Evolutionary conservation across 1,140 invertebrate species (phyloP).

Genomic region (Lasioglossum albipes): DNA sequence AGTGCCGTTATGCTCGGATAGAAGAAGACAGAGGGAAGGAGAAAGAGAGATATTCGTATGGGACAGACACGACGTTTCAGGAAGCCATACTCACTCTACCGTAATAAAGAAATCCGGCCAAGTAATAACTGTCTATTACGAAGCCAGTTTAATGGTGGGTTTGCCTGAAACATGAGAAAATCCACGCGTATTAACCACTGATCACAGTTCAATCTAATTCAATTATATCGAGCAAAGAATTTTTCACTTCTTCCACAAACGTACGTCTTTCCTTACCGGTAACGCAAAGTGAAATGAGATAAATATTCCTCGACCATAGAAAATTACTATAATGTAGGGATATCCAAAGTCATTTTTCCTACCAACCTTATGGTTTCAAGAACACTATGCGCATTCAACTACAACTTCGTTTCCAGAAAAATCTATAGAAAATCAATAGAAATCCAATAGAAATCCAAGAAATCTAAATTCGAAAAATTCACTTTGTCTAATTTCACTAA

Average conservation of each 20-base stretch:
- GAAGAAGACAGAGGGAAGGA: background rate
- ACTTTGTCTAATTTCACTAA: too few species aligned
- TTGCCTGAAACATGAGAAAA: constrained; percentile 73
- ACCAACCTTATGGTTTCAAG: constrained; percentile 1
- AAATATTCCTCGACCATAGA: constrained; percentile 20
- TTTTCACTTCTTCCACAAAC: constrained; percentile 31
- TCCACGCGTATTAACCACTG: constrained; percentile 47
- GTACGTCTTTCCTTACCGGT: constrained; percentile 76
- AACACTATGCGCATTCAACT: background rate
- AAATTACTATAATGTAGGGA: constrained; percentile 45
- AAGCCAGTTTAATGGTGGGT: constrained; percentile 75
- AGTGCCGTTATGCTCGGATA: constrained; percentile 15
- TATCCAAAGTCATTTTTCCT: background rate
- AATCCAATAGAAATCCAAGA: too few species aligned
- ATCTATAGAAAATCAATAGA: too few species aligned
- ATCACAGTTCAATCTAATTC: constrained; percentile 54
- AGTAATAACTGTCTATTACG: constrained; percentile 71
- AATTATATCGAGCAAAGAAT: constrained; percentile 59
- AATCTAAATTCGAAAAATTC: too few species aligned
- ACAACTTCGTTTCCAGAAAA: too few species aligned
- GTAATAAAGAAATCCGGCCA: constrained; percentile 75
- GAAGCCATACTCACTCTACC: constrained; percentile 73
- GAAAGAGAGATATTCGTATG: constrained; percentile 10
- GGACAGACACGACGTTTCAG: constrained; percentile 14
- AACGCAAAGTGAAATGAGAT: constrained; percentile 76